Conservation (phyloP, 2,113 vertebrate species). For the Microcebus ravelobensis region DNA sequence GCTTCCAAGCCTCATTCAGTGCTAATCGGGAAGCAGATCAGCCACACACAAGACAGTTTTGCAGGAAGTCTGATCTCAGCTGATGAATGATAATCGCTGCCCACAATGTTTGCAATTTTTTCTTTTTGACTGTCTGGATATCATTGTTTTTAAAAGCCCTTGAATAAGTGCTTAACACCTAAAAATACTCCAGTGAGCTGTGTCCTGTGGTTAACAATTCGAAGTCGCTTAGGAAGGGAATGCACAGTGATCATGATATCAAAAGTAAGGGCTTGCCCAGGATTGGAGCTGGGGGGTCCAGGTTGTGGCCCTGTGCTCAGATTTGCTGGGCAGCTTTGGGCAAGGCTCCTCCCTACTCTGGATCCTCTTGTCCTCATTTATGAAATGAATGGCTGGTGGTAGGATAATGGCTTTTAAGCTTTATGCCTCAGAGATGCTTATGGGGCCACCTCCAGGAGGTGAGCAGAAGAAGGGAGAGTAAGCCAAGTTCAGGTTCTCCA, state of each 20-base stretch:
- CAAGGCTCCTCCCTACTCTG: not conserved
- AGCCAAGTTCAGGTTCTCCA: not conserved
- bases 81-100: conserved; percentile 47
- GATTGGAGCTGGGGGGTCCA: not conserved
- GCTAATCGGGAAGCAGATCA: not conserved
- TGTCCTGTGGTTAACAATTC: conserved; percentile 13
- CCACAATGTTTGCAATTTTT: conserved; percentile 63
- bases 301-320: not conserved
- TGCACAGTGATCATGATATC: not conserved
- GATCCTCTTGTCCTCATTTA: not conserved
- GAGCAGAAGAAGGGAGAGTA: not conserved
- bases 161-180: conserved; percentile 50
- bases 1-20: not conserved
- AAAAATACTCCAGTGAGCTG: conserved; percentile 52
- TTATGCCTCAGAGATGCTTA: not conserved
- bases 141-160: conserved; percentile 25
- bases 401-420: not conserved
- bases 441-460: not conserved
- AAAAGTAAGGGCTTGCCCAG: not conserved
- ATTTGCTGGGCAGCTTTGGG: not conserved
- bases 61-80: not conserved
- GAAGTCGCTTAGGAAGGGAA: conserved; percentile 25
- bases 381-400: not conserved
- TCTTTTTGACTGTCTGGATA: conserved; percentile 62
- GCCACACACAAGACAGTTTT: conserved; percentile 1